Conservation (phyloP, 64 coral and sea anemone genomes). For the Stichodactyla mertensii region DNA sequence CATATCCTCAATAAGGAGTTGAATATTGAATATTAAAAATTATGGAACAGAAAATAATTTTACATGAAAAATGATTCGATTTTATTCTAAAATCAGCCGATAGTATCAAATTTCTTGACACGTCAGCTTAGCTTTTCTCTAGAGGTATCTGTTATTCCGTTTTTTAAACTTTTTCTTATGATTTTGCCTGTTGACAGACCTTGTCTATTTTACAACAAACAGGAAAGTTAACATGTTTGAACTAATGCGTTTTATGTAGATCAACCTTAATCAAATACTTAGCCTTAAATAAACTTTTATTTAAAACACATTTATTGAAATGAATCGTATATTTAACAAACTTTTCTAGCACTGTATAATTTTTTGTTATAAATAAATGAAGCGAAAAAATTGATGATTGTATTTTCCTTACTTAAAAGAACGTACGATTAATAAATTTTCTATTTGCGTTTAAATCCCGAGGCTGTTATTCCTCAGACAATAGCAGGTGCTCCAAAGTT, state of each 20-base stretch:
- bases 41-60: not conserved
- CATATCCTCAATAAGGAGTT: too few species aligned
- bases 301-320: too few species aligned
- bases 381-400: not conserved
- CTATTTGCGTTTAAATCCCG: not conserved
- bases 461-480: not conserved
- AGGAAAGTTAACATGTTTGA: constrained; percentile 1
- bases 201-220: not conserved
- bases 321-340: too few species aligned
- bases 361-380: not conserved
- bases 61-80: not conserved
- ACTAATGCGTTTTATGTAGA: not conserved
- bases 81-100: not conserved
- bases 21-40: too few species aligned
- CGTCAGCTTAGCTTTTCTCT: not conserved
- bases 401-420: not conserved
- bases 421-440: not conserved
- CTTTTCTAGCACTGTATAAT: not conserved
- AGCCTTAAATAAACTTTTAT: too few species aligned
- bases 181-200: not conserved
- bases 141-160: not conserved
- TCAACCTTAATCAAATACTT: too few species aligned
- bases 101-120: constrained; percentile 23
- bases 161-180: not conserved
- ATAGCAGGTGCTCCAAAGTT: not conserved